A percentile compares a stretch with the other conserved stretches of the same genome.
phyloP scores from a whole-genome alignment of 2,113 vertebrate genomes.

The Oryzias woworae region DNA sequence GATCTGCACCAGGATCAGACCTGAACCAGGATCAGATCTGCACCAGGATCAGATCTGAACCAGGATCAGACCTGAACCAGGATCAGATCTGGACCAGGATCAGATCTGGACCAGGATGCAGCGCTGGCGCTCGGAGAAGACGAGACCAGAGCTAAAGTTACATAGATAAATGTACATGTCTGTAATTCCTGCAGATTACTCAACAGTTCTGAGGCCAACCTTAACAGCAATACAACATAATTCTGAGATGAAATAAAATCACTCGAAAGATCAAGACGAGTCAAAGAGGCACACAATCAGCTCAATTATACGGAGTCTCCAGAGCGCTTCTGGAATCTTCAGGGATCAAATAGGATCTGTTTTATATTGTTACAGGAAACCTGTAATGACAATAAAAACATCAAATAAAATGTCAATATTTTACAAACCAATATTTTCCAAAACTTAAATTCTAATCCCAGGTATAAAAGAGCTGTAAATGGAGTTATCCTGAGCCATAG shows the following conservation, averaged over 20 bases:
- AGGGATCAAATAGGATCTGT: neutral
- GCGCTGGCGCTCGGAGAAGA: neutral
- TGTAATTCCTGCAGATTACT: neutral
- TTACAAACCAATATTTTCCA: too few species aligned
- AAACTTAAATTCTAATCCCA: too few species aligned
- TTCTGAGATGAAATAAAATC: slow-evolving; percentile 8
- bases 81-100: too few species aligned
- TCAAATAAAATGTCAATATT: too few species aligned
- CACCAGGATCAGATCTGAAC: too few species aligned
- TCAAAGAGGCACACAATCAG: slow-evolving; percentile 22
- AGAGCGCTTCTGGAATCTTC: neutral
- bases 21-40: neutral
- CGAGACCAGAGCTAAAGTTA: neutral
- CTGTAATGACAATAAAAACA: neutral
- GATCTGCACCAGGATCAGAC: neutral
- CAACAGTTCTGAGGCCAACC: neutral
- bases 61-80: too few species aligned
- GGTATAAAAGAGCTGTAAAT: too few species aligned
- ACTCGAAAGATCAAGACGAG: neutral
- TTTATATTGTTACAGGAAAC: neutral
- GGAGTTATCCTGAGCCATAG: too few species aligned
- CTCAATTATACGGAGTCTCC: neutral
- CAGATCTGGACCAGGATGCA: neutral
- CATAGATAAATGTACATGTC: too few species aligned
- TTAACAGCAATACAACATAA: neutral